Percentiles rank a stretch among this genome's conserved stretches.
Conservation (phyloP, 2,888 invertebrate genomes). For the Busseola fusca region DNA sequence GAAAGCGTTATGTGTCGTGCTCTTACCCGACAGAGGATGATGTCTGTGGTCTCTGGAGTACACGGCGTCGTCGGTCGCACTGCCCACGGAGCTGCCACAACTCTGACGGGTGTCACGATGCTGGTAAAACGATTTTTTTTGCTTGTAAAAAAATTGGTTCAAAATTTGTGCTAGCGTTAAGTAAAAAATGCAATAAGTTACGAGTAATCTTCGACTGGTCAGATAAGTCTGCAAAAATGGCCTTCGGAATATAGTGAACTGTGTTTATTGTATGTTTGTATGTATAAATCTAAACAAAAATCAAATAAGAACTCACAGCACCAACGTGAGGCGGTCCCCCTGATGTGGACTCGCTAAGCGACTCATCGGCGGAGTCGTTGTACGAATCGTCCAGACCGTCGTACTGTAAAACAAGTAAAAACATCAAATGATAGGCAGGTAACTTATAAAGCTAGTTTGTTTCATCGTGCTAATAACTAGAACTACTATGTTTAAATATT, state of each 20-base stretch:
- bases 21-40: conserved; percentile 81
- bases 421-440: neutral
- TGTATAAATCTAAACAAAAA: neutral
- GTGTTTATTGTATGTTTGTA: neutral
- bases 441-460: neutral
- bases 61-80: conserved; percentile 81
- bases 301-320: conserved; percentile 70
- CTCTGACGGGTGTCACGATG: conserved; percentile 84
- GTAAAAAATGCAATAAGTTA: neutral
- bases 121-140: conserved; percentile 39
- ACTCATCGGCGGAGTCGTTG: conserved; percentile 88
- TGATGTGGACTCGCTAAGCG: conserved; percentile 88
- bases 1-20: conserved; percentile 22
- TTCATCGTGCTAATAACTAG: neutral
- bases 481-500: neutral
- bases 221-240: neutral
- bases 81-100: conserved; percentile 85
- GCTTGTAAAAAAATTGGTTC: neutral
- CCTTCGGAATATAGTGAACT: neutral
- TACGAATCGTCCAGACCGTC: conserved; percentile 94
- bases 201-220: neutral
- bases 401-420: conserved; percentile 85
- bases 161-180: neutral
- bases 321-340: conserved; percentile 84
- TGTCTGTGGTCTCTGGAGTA: conserved; percentile 82